These are phyloP conservation scores for Pomacea canaliculata DNA, from an alignment of 2,888 invertebrate genomes.

Conservation along the genomic window DNA sequence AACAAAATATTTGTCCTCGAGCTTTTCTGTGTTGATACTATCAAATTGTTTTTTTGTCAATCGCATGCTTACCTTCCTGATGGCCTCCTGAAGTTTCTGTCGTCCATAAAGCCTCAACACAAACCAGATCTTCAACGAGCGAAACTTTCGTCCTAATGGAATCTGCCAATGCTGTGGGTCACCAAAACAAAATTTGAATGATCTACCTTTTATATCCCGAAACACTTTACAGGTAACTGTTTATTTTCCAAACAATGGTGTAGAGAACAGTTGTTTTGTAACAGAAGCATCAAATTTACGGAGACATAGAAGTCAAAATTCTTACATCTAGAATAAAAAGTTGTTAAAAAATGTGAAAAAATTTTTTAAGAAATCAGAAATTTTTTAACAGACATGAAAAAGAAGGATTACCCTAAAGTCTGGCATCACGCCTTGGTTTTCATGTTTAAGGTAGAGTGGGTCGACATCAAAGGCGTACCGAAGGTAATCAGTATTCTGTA, in stretches of 20 bases:
- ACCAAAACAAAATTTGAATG: neutral
- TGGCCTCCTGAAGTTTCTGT: constrained; percentile 81
- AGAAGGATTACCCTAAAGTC: constrained; percentile 65
- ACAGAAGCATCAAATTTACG: too few relatives aligned
- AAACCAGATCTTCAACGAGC: constrained; percentile 94
- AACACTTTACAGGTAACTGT: neutral
- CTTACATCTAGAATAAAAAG: too few relatives aligned
- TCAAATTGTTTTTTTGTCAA: too few relatives aligned
- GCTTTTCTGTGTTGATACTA: neutral
- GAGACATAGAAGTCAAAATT: too few relatives aligned
- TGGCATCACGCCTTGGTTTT: constrained; percentile 62
- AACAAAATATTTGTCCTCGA: neutral
- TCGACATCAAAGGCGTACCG: constrained; percentile 68
- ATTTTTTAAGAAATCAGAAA: too few relatives aligned
- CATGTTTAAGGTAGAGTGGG: constrained; percentile 69
- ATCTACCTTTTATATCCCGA: neutral
- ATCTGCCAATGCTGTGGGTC: constrained; percentile 86
- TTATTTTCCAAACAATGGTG: neutral
- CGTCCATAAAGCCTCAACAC: constrained; percentile 86
- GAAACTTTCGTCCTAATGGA: constrained; percentile 86
- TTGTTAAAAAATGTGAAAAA: too few relatives aligned
- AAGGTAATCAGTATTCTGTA: constrained; percentile 62
- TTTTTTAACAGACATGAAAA: too few relatives aligned
- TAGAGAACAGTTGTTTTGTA: neutral
- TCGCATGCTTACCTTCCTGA: constrained; percentile 76